phyloP scores from a whole-genome alignment of 2,113 vertebrate species.

The Petaurus breviceps region DNA sequence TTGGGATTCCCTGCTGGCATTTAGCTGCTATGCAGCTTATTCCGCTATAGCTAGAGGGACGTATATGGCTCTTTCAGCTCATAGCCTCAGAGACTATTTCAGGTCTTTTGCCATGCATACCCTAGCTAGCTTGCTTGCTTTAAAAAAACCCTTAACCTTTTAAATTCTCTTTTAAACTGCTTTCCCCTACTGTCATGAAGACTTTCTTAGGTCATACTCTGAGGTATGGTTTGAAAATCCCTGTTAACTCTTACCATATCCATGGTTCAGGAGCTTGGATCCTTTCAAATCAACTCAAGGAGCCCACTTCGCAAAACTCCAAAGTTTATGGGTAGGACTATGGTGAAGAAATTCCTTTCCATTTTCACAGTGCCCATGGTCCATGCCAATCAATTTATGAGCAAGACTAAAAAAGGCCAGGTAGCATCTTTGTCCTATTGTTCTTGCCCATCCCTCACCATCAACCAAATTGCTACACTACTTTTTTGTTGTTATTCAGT shows the following conservation, averaged over 20 bases:
- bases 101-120: not conserved
- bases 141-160: not conserved
- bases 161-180: not conserved
- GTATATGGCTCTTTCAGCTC: not conserved
- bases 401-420: not conserved
- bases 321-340: not conserved
- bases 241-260: not conserved
- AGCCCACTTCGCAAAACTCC: not conserved
- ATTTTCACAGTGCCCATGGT: not conserved
- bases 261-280: not conserved
- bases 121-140: not conserved
- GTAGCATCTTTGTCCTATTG: not conserved
- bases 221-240: not conserved
- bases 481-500: not conserved
- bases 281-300: not conserved
- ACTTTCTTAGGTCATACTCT: not conserved
- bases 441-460: not conserved
- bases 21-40: not conserved
- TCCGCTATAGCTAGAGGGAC: not conserved
- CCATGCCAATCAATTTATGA: not conserved
- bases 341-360: not conserved
- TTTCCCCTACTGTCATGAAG: not conserved
- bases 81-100: not conserved
- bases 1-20: not conserved
- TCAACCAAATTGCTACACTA: not conserved